Evolutionary conservation across 2,113 vertebrate genomes (phyloP).

Genomic region (Myotis davidii): DNA sequence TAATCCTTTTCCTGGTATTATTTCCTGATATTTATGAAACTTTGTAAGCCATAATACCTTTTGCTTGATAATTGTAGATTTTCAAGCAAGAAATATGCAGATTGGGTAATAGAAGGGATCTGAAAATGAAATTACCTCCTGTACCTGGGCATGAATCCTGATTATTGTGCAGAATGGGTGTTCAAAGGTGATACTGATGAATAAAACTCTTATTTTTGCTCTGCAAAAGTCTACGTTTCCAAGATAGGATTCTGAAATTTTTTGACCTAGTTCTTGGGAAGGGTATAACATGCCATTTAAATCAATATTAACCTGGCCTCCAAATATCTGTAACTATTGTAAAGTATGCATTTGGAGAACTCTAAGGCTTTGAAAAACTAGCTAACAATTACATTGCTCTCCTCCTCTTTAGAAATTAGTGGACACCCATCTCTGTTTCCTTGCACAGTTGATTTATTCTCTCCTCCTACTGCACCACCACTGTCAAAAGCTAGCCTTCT

Average conservation of each 20-base stretch:
- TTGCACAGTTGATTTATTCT: background rate
- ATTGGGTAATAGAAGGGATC: background rate
- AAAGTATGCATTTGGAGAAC: background rate
- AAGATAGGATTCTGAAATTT: background rate
- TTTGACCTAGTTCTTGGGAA: background rate
- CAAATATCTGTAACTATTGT: background rate
- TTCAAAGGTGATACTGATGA: background rate
- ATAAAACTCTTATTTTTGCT: background rate
- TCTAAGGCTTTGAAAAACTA: background rate
- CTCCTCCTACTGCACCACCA: background rate
- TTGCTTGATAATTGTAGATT: background rate
- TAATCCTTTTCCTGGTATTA: background rate
- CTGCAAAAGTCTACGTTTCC: background rate
- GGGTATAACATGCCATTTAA: background rate
- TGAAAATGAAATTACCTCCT: background rate
- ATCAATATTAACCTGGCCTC: background rate
- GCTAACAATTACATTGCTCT: background rate
- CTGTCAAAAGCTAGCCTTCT: background rate
- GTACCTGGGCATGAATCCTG: background rate
- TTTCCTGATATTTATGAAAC: background rate
- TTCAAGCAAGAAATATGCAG: background rate
- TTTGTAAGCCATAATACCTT: background rate
- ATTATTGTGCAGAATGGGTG: background rate
- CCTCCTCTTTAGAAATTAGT: background rate
- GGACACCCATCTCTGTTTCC: background rate